Evolutionary conservation across 2,888 invertebrate species (phyloP).

Genomic region (Trimorus sp.): DNA sequence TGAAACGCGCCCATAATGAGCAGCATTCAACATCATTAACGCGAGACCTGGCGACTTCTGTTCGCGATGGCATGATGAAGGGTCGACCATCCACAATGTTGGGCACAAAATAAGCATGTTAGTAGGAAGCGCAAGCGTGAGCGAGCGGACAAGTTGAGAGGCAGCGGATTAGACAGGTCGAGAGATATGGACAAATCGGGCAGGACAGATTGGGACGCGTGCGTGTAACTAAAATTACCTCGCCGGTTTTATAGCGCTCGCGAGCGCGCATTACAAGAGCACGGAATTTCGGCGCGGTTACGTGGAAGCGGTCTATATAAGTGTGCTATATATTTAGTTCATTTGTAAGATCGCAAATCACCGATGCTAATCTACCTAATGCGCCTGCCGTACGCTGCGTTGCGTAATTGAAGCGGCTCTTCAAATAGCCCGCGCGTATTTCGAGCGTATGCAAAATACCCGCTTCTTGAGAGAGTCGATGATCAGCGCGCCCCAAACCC

Average conservation of each 20-base stretch:
- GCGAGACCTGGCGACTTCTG: constrained; percentile 18
- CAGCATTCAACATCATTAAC: constrained; percentile 29
- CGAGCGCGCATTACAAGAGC: constrained; percentile 40
- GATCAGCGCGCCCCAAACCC: too few relatives aligned
- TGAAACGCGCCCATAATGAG: background rate
- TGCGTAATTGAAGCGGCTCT: constrained; percentile 29
- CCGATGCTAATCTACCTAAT: constrained; percentile 36
- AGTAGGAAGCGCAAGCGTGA: constrained; percentile 33
- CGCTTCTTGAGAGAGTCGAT: too few relatives aligned
- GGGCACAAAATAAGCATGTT: constrained; percentile 38
- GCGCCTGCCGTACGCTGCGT: background rate
- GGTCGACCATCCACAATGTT: constrained; percentile 26
- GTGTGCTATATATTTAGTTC: constrained; percentile 44
- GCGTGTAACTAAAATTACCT: constrained; percentile 48
- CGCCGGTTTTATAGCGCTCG: constrained; percentile 34
- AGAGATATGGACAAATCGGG: constrained; percentile 52
- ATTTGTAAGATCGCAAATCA: constrained; percentile 54
- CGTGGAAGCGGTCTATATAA: constrained; percentile 42
- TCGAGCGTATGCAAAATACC: background rate
- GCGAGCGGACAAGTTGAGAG: constrained; percentile 40
- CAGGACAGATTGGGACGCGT: constrained; percentile 43
- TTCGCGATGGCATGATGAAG: constrained; percentile 41
- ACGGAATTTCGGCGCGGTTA: constrained; percentile 33
- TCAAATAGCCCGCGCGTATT: constrained; percentile 14
- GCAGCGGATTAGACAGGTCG: constrained; percentile 49